phyloP scores from a whole-genome alignment of 2,888 invertebrate genomes.

The Oscheius sp. region DNA sequence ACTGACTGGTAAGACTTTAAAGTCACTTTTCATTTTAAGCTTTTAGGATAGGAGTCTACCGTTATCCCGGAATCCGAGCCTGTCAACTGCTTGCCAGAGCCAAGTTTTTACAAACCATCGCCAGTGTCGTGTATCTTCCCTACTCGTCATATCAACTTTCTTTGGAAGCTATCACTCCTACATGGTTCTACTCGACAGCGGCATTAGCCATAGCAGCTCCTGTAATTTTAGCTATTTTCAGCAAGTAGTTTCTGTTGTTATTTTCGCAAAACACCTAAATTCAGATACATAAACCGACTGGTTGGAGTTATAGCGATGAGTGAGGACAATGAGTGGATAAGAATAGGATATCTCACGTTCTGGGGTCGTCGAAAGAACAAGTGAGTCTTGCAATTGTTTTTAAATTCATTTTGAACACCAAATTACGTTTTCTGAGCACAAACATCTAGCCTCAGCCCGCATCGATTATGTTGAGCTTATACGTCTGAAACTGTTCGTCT shows the following conservation, averaged over 20 bases:
- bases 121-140: constrained; percentile 54
- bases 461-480: no score
- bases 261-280: constrained; percentile 1
- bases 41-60: constrained; percentile 62
- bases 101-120: constrained; percentile 62
- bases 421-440: no score
- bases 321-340: constrained; percentile 48
- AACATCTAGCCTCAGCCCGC: no score
- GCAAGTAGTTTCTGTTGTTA: constrained; percentile 40
- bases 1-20: constrained; percentile 39
- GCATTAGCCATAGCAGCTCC: constrained; percentile 54
- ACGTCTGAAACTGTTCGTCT: no score
- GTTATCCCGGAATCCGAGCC: constrained; percentile 56
- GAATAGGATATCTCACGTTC: constrained; percentile 59
- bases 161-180: constrained; percentile 34
- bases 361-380: constrained; percentile 56
- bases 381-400: constrained; percentile 29
- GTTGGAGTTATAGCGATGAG: constrained; percentile 66
- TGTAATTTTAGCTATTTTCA: constrained; percentile 50
- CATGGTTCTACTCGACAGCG: constrained; percentile 41
- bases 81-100: constrained; percentile 55
- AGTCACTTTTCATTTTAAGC: background rate
- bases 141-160: constrained; percentile 44
- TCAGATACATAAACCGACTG: constrained; percentile 58
- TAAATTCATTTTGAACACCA: background rate